A percentile compares a stretch with the other conserved stretches of the same genome.
These are phyloP conservation scores for Climacteris rufus DNA, from an alignment of 2,113 vertebrate species.

Conservation along the genomic window DNA sequence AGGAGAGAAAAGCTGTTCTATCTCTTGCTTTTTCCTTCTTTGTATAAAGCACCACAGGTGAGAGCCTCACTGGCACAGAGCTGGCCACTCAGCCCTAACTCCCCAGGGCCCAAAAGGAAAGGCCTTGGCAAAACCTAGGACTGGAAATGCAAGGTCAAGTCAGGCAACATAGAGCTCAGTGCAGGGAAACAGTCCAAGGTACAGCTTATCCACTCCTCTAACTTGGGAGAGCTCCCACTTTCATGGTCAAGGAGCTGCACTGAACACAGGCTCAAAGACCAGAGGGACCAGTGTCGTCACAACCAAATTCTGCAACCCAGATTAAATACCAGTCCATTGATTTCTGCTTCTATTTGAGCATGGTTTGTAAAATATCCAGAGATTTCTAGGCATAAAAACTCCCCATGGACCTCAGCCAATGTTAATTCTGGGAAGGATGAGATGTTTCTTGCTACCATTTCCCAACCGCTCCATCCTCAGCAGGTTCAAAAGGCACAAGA, in stretches of 20 bases:
- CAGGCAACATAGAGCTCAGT: neutral
- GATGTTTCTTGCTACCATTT: neutral
- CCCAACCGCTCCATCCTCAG: neutral
- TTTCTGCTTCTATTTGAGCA: neutral
- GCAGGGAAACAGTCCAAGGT: neutral
- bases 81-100: accelerated
- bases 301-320: neutral
- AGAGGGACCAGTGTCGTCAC: neutral
- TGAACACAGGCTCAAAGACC: neutral
- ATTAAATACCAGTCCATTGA: neutral
- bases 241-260: neutral
- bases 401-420: neutral
- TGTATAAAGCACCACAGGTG: neutral
- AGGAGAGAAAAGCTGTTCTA: neutral
- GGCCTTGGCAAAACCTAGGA: neutral
- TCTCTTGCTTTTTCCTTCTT: neutral
- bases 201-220: neutral
- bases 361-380: neutral
- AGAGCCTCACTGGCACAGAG: neutral
- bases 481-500: neutral
- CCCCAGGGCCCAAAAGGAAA: neutral
- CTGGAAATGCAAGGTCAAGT: neutral
- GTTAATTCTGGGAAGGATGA: neutral
- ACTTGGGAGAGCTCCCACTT: neutral
- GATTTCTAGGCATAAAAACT: neutral